Evolutionary conservation across 2,888 invertebrate genomes (phyloP).

Genomic region (Hypomecis punctinalis): DNA sequence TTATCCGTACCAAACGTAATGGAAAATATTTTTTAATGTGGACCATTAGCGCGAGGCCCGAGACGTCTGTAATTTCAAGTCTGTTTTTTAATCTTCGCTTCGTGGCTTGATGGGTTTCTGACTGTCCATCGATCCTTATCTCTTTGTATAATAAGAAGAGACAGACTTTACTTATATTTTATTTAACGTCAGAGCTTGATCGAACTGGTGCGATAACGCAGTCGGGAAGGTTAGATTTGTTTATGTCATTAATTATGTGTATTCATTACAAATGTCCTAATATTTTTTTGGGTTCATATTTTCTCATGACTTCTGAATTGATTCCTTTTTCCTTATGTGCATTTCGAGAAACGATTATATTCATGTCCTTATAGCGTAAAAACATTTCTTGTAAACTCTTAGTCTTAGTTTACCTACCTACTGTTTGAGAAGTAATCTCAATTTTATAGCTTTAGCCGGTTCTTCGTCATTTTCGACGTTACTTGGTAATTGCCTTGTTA

Average conservation of each 20-base stretch:
- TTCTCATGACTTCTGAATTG: neutral
- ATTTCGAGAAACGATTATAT: neutral
- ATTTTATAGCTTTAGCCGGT: constrained; percentile 64
- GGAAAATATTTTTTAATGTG: constrained; percentile 81
- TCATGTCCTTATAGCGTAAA: constrained; percentile 9
- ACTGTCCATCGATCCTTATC: constrained; percentile 83
- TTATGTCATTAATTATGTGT: constrained; percentile 76
- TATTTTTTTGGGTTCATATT: constrained; percentile 7
- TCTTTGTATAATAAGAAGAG: constrained; percentile 80
- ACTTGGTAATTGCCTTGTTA: constrained; percentile 80
- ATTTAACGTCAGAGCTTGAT: constrained; percentile 81
- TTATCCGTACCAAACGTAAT: constrained; percentile 70
- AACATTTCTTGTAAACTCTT: constrained; percentile 24
- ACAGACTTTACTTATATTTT: constrained; percentile 84
- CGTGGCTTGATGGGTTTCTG: constrained; percentile 79
- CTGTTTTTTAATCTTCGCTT: constrained; percentile 74
- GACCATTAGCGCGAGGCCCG: constrained; percentile 76
- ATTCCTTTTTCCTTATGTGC: constrained; percentile 1
- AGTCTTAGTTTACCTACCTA: constrained; percentile 30
- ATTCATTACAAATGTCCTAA: constrained; percentile 57
- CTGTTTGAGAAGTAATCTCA: constrained; percentile 52
- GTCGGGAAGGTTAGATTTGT: constrained; percentile 73
- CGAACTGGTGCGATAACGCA: constrained; percentile 75
- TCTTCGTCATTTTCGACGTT: constrained; percentile 67
- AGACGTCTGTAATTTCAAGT: constrained; percentile 79